Conservation (phyloP, 30 jellyfish, hydroid and myxozoan species). For the Aurelia sp. region DNA sequence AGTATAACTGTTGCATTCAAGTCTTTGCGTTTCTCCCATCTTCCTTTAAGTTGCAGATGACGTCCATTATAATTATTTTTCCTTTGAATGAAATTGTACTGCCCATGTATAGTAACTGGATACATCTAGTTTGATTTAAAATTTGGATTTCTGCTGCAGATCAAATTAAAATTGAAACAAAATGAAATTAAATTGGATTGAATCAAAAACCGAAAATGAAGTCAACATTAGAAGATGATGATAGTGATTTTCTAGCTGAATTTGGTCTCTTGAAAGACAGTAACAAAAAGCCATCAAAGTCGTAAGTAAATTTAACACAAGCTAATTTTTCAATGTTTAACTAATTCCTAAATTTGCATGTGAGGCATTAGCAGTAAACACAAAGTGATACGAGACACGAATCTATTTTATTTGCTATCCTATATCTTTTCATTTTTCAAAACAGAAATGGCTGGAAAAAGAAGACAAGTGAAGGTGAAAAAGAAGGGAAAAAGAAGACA, state of each 20-base stretch:
- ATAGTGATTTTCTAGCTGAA: slow-evolving; percentile 74
- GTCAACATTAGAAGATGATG: slow-evolving; percentile 62
- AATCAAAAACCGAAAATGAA: slow-evolving; percentile 13
- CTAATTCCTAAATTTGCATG: neutral
- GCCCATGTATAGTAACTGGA: too few species aligned
- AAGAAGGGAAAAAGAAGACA: slow-evolving; percentile 25
- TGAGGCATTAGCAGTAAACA: too few species aligned
- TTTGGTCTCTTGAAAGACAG: slow-evolving; percentile 73
- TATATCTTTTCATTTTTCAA: neutral
- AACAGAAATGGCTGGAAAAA: slow-evolving; percentile 21
- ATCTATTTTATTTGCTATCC: neutral
- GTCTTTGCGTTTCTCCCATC: too few species aligned
- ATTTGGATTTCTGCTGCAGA: neutral
- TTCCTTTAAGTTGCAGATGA: too few species aligned
- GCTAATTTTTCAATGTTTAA: neutral
- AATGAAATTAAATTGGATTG: too few species aligned
- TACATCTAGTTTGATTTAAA: neutral
- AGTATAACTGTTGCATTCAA: too few species aligned
- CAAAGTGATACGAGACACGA: neutral
- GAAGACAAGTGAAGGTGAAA: too few species aligned
- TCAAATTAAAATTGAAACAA: too few species aligned
- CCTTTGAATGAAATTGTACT: too few species aligned
- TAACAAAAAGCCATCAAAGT: slow-evolving; percentile 46
- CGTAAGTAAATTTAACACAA: neutral
- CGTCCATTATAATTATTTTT: too few species aligned